Conservation (phyloP, 1,140 invertebrate species). For the Drosophila suzukii region DNA sequence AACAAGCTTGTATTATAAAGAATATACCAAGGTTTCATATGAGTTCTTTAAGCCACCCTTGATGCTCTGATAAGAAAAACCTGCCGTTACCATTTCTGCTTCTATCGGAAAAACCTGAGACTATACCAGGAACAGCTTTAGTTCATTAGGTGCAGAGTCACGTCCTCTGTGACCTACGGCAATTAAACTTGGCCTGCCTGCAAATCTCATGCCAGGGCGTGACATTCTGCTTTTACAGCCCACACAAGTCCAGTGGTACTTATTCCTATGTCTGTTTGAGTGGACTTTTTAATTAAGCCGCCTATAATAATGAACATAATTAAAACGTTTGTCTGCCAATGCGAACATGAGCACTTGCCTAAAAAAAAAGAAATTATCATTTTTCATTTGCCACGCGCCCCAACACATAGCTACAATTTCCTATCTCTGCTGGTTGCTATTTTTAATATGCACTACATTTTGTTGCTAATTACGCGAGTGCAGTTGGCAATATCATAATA, state of each 20-base stretch:
- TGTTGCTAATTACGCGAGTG: slow-evolving; percentile 52
- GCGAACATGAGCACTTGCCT: slow-evolving; percentile 9
- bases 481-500: slow-evolving; percentile 25
- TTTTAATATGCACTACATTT: slow-evolving; percentile 38
- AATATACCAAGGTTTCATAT: too few relatives aligned
- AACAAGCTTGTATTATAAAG: too few relatives aligned
- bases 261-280: background rate
- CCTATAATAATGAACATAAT: slow-evolving; percentile 47
- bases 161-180: slow-evolving; percentile 13
- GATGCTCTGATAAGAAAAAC: too few relatives aligned
- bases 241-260: background rate
- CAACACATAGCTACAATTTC: background rate
- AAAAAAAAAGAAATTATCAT: slow-evolving; percentile 46
- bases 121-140: background rate
- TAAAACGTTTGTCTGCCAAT: slow-evolving; percentile 45
- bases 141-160: slow-evolving; percentile 45
- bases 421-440: too few relatives aligned
- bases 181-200: slow-evolving; percentile 30
- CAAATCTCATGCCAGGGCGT: background rate
- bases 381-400: slow-evolving; percentile 44
- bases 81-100: too few relatives aligned
- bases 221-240: background rate
- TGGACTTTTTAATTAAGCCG: slow-evolving; percentile 51
- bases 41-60: too few relatives aligned
- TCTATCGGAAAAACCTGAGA: too few relatives aligned